Evolutionary conservation across 2,888 invertebrate species (phyloP).

Genomic region (Protodeltote pygarga): DNA sequence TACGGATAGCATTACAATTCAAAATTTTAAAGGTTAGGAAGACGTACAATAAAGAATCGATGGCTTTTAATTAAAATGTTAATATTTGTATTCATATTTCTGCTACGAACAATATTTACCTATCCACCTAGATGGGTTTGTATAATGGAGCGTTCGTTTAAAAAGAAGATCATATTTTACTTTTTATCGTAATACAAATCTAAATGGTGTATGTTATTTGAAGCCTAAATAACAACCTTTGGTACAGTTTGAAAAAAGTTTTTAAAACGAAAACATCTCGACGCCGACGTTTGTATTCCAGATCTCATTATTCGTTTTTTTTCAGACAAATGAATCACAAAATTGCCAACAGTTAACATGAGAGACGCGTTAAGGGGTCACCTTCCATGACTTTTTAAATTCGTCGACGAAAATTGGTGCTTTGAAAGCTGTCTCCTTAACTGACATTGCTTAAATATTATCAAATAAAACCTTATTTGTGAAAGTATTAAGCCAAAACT

Average conservation of each 20-base stretch:
- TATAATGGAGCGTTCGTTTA: conserved; percentile 19
- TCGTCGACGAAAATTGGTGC: conserved; percentile 8
- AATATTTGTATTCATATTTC: conserved; percentile 14
- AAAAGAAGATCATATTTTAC: conserved; percentile 10
- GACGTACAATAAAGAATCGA: conserved; percentile 7
- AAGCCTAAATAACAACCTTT: conserved; percentile 13
- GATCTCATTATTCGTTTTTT: conserved; percentile 23
- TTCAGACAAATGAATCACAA: conserved; percentile 26
- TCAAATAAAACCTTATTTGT: conserved; percentile 33
- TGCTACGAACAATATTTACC: conserved; percentile 12
- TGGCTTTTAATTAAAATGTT: conserved; percentile 12
- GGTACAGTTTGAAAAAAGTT: conserved; percentile 6
- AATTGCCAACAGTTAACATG: conserved; percentile 35
- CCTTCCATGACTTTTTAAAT: conserved; percentile 25
- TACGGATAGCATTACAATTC: conserved; percentile 10
- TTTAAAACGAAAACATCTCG: conserved; percentile 9
- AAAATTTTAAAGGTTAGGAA: not conserved
- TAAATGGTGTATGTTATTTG: conserved; percentile 7
- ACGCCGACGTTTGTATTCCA: conserved; percentile 5
- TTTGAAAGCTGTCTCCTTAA: conserved; percentile 12
- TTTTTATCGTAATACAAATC: conserved; percentile 26
- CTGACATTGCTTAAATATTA: conserved; percentile 5
- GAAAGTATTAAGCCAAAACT: no score
- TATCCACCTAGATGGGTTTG: no score
- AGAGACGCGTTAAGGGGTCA: conserved; percentile 29